A percentile compares a stretch with the other conserved stretches of the same genome.
Conservation (phyloP, 1,140 invertebrate genomes). For the Euura lappo region DNA sequence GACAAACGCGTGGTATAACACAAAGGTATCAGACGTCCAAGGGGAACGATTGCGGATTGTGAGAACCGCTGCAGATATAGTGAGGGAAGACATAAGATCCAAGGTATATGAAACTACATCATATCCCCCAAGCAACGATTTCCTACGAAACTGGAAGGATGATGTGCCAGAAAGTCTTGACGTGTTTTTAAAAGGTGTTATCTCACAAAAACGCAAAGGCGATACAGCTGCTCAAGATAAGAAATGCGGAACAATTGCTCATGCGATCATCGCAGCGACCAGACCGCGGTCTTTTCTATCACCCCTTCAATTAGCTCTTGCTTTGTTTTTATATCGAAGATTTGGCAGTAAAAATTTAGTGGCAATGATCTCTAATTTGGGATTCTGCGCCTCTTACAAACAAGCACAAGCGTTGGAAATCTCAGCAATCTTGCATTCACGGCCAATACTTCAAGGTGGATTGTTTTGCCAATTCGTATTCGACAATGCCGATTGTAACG, state of each 20-base stretch:
- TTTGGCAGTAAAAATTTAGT: constrained; percentile 19
- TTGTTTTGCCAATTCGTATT: too few relatives aligned
- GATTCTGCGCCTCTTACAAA: constrained; percentile 17
- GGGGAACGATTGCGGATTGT: constrained; percentile 29
- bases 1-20: constrained; percentile 17
- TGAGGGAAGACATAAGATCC: constrained; percentile 34
- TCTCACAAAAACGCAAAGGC: constrained; percentile 1
- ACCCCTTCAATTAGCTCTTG: constrained; percentile 16
- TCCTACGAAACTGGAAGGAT: constrained; percentile 8
- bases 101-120: constrained; percentile 25
- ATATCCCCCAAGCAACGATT: constrained; percentile 22
- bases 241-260: constrained; percentile 5
- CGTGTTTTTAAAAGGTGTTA: constrained; percentile 16
- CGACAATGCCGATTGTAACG: constrained; percentile 37
- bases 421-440: constrained; percentile 12
- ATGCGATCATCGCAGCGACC: constrained; percentile 17
- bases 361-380: constrained; percentile 12
- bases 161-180: constrained; percentile 20
- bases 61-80: constrained; percentile 33
- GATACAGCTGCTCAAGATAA: constrained; percentile 14
- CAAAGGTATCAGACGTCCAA: constrained; percentile 16
- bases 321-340: constrained; percentile 19
- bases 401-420: constrained; percentile 17
- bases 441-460: constrained; percentile 24
- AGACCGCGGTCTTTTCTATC: constrained; percentile 22